Evolutionary conservation across 1,140 invertebrate species (phyloP), one percentile per base, ranked within the genome.

Genomic region (Nasonia longicornis): DNA sequence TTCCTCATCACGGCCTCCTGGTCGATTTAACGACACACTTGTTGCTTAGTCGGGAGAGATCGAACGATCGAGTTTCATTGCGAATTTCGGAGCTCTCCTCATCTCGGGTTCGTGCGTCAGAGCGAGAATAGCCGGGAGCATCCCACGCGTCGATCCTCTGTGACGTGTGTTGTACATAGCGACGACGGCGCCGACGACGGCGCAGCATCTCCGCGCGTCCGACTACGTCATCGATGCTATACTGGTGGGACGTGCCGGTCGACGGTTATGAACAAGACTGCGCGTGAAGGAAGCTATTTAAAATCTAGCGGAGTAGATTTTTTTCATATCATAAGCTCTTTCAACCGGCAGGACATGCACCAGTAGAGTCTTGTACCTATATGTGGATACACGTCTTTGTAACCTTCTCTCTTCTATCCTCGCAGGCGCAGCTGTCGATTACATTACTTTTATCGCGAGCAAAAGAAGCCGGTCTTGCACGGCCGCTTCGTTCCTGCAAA

Each of bases 21-120:
- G 52, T n/a, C 52, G 52, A 58, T n/a, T 58, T 58, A 58, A 58
- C 52, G 52, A 58, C 52, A 58, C 52, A 58, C 52, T 58, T 58
- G 52, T 58, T 58, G 52, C 52, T 58, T 14, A 1, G 14, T 2
- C 52, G 16, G 16, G 31, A 35, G 3, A 42, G 38, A 42, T 10
- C 38, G 52, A 3, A 16, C 20, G 52, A 58, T 58, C 52, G 52
- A 58, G 20, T 58, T 58, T 58, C 52, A 58, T 58, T 58, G 52
- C 52, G 20, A 58, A 58, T 58, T 58, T 58, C 20, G 6, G 3
- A 14, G 52, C 20, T 20, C 12, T 38, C 8, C 52, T 58, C 16
- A n/a, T 58, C 52, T 58, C 14, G 52, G 14, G 2, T 58, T 58
- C 52, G 52, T 58, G 52, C 52, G 52, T 58, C 52, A 58, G 52